phyloP scores from a whole-genome alignment of 1,140 invertebrate genomes.

The Yoshiicerus persimilis region DNA sequence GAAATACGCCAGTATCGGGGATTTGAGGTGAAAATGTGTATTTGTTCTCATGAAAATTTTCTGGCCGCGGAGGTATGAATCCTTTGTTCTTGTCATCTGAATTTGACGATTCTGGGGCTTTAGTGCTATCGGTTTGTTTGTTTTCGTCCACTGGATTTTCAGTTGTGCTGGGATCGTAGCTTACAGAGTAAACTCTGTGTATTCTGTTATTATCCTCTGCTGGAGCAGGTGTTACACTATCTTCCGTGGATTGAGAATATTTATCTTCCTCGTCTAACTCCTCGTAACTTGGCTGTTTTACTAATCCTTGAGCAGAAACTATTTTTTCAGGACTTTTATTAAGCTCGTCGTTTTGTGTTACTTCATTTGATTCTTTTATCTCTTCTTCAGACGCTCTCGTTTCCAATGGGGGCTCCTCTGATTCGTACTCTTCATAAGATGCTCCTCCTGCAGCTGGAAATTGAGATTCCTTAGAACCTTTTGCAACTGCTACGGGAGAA shows the following conservation, averaged over 20 bases:
- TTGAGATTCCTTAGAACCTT: background rate
- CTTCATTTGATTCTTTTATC: background rate
- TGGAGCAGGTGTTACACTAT: background rate
- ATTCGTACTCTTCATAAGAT: background rate
- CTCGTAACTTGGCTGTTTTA: background rate
- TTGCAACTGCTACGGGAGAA: background rate
- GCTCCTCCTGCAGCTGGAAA: background rate
- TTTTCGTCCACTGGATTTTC: background rate
- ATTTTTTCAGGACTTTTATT: background rate
- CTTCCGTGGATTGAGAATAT: background rate
- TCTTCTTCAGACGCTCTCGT: background rate
- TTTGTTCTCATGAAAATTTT: slow-evolving; percentile 43
- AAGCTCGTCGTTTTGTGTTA: background rate
- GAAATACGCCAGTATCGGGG: slow-evolving; percentile 11
- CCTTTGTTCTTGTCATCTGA: slow-evolving; percentile 2
- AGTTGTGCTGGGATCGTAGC: background rate
- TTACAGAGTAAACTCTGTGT: slow-evolving; percentile 27
- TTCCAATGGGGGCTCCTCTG: background rate
- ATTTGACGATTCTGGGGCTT: background rate
- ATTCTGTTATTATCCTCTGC: background rate
- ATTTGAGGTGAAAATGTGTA: slow-evolving; percentile 24
- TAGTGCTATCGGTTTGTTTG: background rate
- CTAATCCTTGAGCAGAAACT: background rate
- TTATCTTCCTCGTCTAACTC: background rate
- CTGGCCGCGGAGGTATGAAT: slow-evolving; percentile 37